Evolutionary conservation across 2,888 invertebrate species (phyloP).

Genomic region (Oligia fasciuncula): DNA sequence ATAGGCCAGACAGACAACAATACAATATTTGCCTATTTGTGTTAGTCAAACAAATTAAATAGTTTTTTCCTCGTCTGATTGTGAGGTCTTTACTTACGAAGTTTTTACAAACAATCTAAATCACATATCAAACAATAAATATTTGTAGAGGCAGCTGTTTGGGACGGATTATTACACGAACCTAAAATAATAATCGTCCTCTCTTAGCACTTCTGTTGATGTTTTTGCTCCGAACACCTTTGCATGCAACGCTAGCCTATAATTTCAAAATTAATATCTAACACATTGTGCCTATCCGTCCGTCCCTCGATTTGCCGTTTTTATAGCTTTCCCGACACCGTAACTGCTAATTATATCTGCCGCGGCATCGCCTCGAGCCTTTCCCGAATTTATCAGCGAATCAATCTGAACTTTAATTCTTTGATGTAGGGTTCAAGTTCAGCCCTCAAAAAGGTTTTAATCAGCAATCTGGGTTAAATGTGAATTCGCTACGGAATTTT

Average conservation of each 20-base stretch:
- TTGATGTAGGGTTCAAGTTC: slow-evolving; percentile 61
- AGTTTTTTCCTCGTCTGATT: slow-evolving; percentile 34
- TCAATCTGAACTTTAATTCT: slow-evolving; percentile 67
- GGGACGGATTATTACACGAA: slow-evolving; percentile 82
- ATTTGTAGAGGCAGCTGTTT: slow-evolving; percentile 89
- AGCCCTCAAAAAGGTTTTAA: slow-evolving; percentile 61
- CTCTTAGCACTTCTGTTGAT: slow-evolving; percentile 88
- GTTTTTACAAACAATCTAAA: slow-evolving; percentile 67
- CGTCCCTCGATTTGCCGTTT: slow-evolving; percentile 86
- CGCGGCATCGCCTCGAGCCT: slow-evolving; percentile 78
- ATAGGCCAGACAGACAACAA: neutral
- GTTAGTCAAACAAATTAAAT: neutral
- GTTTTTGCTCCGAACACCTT: slow-evolving; percentile 86
- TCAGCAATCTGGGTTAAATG: slow-evolving; percentile 70
- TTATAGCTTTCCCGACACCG: slow-evolving; percentile 84
- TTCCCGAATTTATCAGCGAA: slow-evolving; percentile 65
- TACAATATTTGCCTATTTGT: neutral
- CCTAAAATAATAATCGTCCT: slow-evolving; percentile 86
- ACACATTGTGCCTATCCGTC: slow-evolving; percentile 88
- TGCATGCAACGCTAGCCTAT: slow-evolving; percentile 82
- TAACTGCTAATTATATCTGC: slow-evolving; percentile 84
- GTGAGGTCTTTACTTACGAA: slow-evolving; percentile 47
- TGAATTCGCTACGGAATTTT: slow-evolving; percentile 67
- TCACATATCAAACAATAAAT: slow-evolving; percentile 84
- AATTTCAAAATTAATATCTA: slow-evolving; percentile 89